These are phyloP conservation scores for Ochropleura leucogaster DNA, from an alignment of 2,888 invertebrate genomes.

Conservation along the genomic window DNA sequence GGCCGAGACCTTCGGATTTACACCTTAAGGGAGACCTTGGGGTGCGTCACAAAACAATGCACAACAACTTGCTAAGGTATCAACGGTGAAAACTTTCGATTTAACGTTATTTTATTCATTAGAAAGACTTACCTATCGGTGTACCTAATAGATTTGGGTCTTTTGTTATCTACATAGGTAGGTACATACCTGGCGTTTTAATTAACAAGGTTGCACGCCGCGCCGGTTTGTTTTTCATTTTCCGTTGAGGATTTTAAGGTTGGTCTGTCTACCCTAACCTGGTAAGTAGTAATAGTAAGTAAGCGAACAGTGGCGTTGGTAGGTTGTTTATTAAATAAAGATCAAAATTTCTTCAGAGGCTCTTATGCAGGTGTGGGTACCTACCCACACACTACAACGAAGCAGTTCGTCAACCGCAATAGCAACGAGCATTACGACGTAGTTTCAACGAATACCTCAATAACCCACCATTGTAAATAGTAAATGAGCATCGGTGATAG, in stretches of 20 bases:
- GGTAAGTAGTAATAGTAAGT: background rate
- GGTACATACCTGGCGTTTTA: background rate
- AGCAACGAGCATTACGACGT: background rate
- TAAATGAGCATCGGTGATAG: background rate
- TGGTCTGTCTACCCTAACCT: background rate
- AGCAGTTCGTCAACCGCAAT: background rate
- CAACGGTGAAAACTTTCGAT: slow-evolving; percentile 1
- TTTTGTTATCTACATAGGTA: background rate
- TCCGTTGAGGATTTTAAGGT: background rate
- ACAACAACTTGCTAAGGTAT: slow-evolving; percentile 54
- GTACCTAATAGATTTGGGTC: too few species aligned
- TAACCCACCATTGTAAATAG: background rate
- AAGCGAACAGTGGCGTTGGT: background rate
- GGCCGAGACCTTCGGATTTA: slow-evolving; percentile 53
- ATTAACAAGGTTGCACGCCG: background rate
- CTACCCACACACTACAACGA: background rate
- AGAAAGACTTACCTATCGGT: background rate
- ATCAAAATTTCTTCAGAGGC: background rate
- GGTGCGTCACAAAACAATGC: slow-evolving; percentile 56
- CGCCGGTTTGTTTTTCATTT: background rate
- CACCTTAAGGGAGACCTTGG: slow-evolving; percentile 55
- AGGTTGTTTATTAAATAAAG: background rate
- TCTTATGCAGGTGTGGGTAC: too few species aligned
- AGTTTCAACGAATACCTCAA: background rate
- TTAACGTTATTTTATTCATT: background rate